A percentile compares a stretch with the other conserved stretches of the same genome.
Evolutionary conservation across 2,113 vertebrate species (phyloP).

Genomic region (Bubo scandiacus): DNA sequence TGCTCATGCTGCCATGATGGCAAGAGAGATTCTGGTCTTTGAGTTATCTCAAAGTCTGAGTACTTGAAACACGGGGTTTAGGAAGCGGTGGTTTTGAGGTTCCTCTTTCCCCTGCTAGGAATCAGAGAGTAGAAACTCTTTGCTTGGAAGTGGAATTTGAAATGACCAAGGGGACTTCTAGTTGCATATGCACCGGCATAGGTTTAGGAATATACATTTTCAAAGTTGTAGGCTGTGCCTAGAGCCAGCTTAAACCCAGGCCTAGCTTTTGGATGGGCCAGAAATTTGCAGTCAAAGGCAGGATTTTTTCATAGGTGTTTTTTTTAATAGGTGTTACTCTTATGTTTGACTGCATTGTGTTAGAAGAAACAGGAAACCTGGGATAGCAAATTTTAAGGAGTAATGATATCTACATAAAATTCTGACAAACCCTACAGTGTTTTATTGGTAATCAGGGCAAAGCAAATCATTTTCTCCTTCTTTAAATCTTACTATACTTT

Average conservation of each 20-base stretch:
- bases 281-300: not conserved
- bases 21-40: not conserved
- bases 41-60: not conserved
- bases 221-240: not conserved
- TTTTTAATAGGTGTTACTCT: not conserved
- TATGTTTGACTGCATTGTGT: not conserved
- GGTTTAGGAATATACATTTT: not conserved
- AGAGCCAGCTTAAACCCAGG: not conserved
- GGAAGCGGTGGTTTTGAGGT: not conserved
- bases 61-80: not conserved
- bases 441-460: not conserved
- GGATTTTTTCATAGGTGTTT: not conserved
- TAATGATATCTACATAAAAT: not conserved
- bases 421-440: not conserved
- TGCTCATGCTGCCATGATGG: not conserved
- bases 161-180: fast-evolving
- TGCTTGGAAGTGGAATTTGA: not conserved
- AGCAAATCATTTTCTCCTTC: not conserved
- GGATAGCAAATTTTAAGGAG: not conserved
- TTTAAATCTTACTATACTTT: not conserved
- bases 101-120: not conserved
- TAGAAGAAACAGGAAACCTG: not conserved
- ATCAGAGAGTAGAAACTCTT: not conserved
- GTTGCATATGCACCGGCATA: fast-evolving
- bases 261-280: not conserved